These are phyloP conservation scores for Enteromius trimaculatus DNA, from an alignment of 2,797 vertebrate genomes.

Conservation along the genomic window DNA sequence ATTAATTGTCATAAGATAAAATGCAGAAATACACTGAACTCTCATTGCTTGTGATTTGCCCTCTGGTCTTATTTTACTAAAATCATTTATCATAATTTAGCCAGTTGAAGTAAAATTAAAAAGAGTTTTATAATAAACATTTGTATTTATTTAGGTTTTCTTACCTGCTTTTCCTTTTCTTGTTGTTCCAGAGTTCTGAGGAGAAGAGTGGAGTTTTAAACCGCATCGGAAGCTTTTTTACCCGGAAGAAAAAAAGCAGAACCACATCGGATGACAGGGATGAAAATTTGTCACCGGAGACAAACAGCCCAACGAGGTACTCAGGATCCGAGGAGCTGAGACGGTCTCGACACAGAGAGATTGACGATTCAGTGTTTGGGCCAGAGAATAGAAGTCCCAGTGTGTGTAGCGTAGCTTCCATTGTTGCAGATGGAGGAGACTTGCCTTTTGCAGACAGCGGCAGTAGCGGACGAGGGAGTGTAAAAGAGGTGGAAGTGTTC, in stretches of 20 bases:
- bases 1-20: not conserved
- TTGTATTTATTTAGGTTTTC: not conserved
- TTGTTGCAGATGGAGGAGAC: conserved; percentile 53
- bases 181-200: conserved; percentile 67
- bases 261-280: conserved; percentile 58
- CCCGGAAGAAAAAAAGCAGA: conserved; percentile 61
- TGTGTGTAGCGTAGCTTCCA: conserved; percentile 60
- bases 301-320: conserved; percentile 13
- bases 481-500: conserved; percentile 68
- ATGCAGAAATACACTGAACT: not conserved
- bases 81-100: not conserved
- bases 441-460: conserved; percentile 75
- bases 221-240: conserved; percentile 75
- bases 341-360: conserved; percentile 52
- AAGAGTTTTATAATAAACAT: not conserved
- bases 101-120: not conserved
- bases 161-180: conserved; percentile 35
- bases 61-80: not conserved
- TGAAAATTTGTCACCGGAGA: conserved; percentile 30
- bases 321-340: conserved; percentile 55
- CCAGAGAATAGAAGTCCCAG: conserved; percentile 58
- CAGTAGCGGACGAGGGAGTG: conserved; percentile 72
- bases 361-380: conserved; percentile 1
- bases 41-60: not conserved
- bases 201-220: conserved; percentile 71